A percentile compares a stretch with the other conserved stretches of the same genome.
Evolutionary conservation across 2,888 invertebrate species (phyloP).

Genomic region (Creontiades dilutus): DNA sequence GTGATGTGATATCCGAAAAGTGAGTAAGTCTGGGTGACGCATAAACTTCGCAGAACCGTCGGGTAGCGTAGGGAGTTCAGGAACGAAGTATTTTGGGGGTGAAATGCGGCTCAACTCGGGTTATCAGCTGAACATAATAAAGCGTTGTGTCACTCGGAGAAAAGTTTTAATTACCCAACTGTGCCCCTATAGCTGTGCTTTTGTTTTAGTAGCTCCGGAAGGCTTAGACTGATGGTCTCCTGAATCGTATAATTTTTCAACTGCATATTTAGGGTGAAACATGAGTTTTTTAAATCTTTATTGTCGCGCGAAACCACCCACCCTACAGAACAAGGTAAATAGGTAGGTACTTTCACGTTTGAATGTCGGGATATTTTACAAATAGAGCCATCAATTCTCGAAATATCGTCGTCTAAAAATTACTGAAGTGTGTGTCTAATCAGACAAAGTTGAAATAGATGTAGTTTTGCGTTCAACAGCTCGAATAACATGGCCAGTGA

Average conservation of each 20-base stretch:
- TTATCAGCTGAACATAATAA: conserved; percentile 6
- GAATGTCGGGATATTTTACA: no score
- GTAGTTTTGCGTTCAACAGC: no score
- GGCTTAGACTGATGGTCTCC: neutral
- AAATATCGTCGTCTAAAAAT: no score
- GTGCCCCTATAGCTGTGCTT: neutral
- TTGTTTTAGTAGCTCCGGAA: neutral
- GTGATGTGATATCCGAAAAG: neutral
- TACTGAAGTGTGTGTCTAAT: no score
- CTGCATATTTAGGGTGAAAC: neutral
- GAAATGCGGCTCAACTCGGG: neutral
- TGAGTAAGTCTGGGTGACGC: neutral
- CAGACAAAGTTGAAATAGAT: no score
- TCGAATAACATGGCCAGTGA: no score
- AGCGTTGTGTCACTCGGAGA: neutral
- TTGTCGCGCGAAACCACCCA: no score
- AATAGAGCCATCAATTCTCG: no score
- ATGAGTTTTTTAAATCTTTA: neutral
- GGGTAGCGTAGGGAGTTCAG: neutral
- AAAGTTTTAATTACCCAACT: conserved; percentile 4
- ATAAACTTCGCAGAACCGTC: neutral
- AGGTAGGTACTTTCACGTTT: no score
- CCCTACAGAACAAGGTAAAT: no score
- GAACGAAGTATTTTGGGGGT: neutral
- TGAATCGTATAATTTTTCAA: neutral